These are phyloP conservation scores for Spatulosminthurus flaviceps DNA, from an alignment of 2,888 invertebrate species.

Conservation along the genomic window DNA sequence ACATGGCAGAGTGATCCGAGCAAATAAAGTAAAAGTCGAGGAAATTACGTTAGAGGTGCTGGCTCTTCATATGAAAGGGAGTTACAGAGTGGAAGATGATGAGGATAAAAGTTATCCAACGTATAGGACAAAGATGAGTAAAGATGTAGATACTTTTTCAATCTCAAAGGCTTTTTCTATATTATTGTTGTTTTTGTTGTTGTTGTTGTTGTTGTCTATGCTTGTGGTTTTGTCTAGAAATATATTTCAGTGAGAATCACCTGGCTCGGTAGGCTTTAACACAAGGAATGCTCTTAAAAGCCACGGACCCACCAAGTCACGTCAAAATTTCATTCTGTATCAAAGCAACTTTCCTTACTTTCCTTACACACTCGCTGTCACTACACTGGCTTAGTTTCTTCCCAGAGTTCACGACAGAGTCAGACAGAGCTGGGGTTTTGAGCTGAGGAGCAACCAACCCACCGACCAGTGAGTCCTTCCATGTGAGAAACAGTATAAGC, in stretches of 20 bases:
- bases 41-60: no score
- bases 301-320: constrained; percentile 26
- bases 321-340: constrained; percentile 16
- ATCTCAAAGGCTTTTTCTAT: no score
- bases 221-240: constrained; percentile 31
- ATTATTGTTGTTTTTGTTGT: no score
- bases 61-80: no score
- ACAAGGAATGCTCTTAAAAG: background rate
- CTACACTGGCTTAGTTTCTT: background rate
- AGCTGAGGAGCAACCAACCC: no score
- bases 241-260: constrained; percentile 26
- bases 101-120: no score
- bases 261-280: constrained; percentile 22
- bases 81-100: no score
- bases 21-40: no score
- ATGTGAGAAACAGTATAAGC: no score
- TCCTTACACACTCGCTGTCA: background rate
- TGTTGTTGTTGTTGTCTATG: constrained; percentile 15
- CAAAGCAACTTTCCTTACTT: background rate
- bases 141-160: no score
- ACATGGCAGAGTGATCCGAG: no score
- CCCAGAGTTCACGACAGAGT: background rate
- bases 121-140: no score
- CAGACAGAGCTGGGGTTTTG: background rate
- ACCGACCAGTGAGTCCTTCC: background rate